phyloP scores from a whole-genome alignment of 2,888 invertebrate species.

The Carpatolechia fugitivella region DNA sequence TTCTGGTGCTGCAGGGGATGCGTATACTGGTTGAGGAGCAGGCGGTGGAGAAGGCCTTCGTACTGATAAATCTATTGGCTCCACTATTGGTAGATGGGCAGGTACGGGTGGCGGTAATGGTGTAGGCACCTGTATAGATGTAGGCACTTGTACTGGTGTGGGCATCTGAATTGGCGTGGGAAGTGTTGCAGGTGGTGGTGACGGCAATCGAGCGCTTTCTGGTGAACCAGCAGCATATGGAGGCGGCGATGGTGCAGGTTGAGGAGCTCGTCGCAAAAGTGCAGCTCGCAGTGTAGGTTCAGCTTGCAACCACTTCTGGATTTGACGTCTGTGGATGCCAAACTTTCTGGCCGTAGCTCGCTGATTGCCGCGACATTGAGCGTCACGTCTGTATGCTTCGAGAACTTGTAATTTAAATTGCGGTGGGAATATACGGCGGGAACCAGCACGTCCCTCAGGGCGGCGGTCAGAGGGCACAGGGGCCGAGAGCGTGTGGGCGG shows the following conservation, averaged over 20 bases:
- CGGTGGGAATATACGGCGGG: slow-evolving; percentile 92
- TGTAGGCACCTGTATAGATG: slow-evolving; percentile 34
- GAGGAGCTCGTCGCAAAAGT: slow-evolving; percentile 75
- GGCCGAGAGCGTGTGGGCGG: slow-evolving; percentile 71
- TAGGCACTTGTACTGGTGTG: slow-evolving; percentile 45
- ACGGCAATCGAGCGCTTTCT: slow-evolving; percentile 65
- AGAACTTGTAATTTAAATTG: slow-evolving; percentile 94
- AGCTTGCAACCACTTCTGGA: slow-evolving; percentile 95
- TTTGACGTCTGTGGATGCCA: slow-evolving; percentile 92
- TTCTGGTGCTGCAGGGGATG: slow-evolving; percentile 45
- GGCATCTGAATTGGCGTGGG: slow-evolving; percentile 42
- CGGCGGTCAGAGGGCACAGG: slow-evolving; percentile 72
- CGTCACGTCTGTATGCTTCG: slow-evolving; percentile 91
- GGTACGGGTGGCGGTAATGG: slow-evolving; percentile 41
- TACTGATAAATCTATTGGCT: slow-evolving; percentile 64
- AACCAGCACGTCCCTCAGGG: slow-evolving; percentile 84
- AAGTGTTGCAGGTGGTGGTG: slow-evolving; percentile 59
- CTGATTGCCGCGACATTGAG: slow-evolving; percentile 93
- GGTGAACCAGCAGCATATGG: slow-evolving; percentile 67
- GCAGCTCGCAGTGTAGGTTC: slow-evolving; percentile 88
- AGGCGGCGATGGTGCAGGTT: slow-evolving; percentile 71
- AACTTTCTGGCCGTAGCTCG: slow-evolving; percentile 94
- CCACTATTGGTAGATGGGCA: slow-evolving; percentile 43
- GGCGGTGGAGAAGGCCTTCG: slow-evolving; percentile 60
- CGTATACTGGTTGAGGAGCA: slow-evolving; percentile 43